Conservation (phyloP, 2,113 vertebrate species). For the Odobenus rosmarus region DNA sequence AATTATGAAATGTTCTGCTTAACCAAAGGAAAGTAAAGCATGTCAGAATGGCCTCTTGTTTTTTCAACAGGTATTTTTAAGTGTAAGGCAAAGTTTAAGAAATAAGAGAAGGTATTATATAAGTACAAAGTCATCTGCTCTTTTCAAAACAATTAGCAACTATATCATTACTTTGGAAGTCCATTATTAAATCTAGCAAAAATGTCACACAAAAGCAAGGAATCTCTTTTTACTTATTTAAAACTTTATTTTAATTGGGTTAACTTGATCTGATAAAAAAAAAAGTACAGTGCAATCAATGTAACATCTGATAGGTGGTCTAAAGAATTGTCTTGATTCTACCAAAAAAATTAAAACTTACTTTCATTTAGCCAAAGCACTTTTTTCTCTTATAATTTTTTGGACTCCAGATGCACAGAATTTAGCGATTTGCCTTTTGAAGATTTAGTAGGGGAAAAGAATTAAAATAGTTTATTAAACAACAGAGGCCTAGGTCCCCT, state of each 20-base stretch:
- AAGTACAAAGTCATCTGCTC: not conserved
- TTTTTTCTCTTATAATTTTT: not conserved
- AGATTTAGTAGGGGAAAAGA: not conserved
- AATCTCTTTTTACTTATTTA: not conserved
- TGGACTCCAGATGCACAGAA: not conserved
- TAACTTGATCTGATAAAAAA: not conserved
- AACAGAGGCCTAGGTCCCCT: not conserved
- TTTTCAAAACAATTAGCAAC: constrained; percentile 12
- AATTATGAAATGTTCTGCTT: not conserved
- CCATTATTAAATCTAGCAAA: not conserved
- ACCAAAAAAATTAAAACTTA: not conserved
- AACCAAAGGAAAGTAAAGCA: constrained; percentile 5
- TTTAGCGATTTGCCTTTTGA: not conserved
- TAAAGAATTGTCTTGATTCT: not conserved
- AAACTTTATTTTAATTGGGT: not conserved
- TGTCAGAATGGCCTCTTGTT: not conserved
- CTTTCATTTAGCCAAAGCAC: constrained; percentile 1
- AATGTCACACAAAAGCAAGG: not conserved
- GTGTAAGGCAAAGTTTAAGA: not conserved
- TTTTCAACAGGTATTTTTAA: not conserved
- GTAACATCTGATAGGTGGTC: not conserved
- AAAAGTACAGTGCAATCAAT: not conserved
- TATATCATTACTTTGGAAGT: not conserved
- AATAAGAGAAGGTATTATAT: not conserved
- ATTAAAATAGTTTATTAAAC: not conserved